Percentiles rank a stretch among this genome's conserved stretches.
These are phyloP conservation scores for Mythimna pallens DNA, from an alignment of 2,888 invertebrate genomes.

Conservation along the genomic window DNA sequence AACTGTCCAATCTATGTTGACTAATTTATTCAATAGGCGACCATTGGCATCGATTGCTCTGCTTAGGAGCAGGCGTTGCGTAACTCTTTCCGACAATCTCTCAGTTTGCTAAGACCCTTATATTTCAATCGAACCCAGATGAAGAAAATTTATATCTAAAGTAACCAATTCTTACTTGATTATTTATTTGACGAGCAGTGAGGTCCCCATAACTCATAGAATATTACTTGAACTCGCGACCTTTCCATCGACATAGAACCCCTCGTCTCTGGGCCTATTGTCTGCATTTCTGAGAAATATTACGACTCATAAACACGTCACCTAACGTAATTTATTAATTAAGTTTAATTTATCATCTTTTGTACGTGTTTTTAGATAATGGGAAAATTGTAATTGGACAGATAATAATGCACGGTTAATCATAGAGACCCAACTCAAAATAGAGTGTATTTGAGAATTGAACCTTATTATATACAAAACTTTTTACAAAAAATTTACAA, in stretches of 20 bases:
- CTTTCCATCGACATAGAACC: slow-evolving; percentile 8
- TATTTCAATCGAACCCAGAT: background rate
- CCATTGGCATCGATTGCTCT: background rate
- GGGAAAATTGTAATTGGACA: background rate
- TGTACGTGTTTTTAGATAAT: background rate
- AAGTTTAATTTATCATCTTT: slow-evolving; percentile 23
- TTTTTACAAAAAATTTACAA: no score
- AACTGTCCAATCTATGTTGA: no score
- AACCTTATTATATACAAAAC: no score
- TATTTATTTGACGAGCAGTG: slow-evolving; percentile 5
- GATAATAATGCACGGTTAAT: background rate
- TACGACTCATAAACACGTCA: slow-evolving; percentile 44
- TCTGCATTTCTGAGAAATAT: slow-evolving; percentile 31
- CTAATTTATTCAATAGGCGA: no score
- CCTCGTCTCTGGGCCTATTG: slow-evolving; percentile 36
- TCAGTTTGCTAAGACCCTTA: background rate
- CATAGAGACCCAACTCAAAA: no score
- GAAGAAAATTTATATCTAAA: background rate
- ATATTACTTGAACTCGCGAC: slow-evolving; percentile 39
- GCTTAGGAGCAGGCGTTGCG: no score
- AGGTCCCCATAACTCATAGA: slow-evolving; percentile 35
- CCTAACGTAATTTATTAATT: slow-evolving; percentile 19
- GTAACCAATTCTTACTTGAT: background rate
- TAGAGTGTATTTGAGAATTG: no score
- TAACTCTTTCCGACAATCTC: background rate